These are phyloP conservation scores for Dromius quadrimaculatus DNA, from an alignment of 2,888 invertebrate genomes.

Conservation along the genomic window DNA sequence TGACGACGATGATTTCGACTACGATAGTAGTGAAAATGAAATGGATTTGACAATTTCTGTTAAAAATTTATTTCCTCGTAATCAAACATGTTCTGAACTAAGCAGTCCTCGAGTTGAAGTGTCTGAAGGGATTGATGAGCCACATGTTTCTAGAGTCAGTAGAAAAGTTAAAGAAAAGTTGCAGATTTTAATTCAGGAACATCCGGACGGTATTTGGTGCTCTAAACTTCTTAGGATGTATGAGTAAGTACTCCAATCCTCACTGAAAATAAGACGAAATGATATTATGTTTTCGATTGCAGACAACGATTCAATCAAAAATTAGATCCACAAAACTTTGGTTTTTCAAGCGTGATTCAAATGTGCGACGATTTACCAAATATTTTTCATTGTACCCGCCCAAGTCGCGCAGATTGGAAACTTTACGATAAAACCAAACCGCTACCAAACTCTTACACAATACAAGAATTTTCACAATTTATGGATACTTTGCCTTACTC, in stretches of 20 bases:
- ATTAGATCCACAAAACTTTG: slow-evolving; percentile 60
- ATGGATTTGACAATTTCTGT: slow-evolving; percentile 16
- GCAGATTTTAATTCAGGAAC: slow-evolving; percentile 61
- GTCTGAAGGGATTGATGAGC: neutral
- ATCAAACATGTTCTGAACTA: neutral
- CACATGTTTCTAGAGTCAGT: slow-evolving; percentile 57
- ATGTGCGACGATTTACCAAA: slow-evolving; percentile 60
- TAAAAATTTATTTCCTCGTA: neutral
- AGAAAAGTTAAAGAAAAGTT: slow-evolving; percentile 59
- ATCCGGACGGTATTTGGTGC: slow-evolving; percentile 68
- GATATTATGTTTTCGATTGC: slow-evolving; percentile 38
- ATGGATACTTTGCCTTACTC: neutral
- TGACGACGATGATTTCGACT: slow-evolving; percentile 24
- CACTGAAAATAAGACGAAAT: neutral
- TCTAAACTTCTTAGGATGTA: slow-evolving; percentile 66
- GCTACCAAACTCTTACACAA: slow-evolving; percentile 54
- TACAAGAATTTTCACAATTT: slow-evolving; percentile 23
- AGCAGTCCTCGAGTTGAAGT: neutral
- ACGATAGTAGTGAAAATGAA: slow-evolving; percentile 18
- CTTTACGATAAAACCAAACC: slow-evolving; percentile 61
- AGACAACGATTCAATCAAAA: slow-evolving; percentile 59
- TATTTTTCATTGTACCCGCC: slow-evolving; percentile 61
- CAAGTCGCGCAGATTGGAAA: slow-evolving; percentile 61
- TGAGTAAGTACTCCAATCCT: slow-evolving; percentile 61
- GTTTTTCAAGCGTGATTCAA: slow-evolving; percentile 60